Conservation (phyloP, 2,113 vertebrate species). For the Copsychus sechellarum region DNA sequence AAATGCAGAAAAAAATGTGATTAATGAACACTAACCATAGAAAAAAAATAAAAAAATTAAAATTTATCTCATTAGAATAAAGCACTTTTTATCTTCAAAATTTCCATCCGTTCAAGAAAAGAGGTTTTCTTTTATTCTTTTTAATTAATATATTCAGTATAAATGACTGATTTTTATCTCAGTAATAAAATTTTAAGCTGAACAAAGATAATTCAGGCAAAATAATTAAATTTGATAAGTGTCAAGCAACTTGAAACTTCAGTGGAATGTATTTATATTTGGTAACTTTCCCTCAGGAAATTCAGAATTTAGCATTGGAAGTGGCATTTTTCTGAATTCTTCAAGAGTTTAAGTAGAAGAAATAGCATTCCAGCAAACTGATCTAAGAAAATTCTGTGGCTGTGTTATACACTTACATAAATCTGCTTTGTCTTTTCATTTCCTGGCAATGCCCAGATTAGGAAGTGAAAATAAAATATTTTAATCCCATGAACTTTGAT, state of each 20-base stretch:
- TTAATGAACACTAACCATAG: background rate
- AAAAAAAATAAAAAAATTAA: background rate
- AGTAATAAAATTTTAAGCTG: background rate
- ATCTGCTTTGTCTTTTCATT: background rate
- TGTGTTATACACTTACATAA: background rate
- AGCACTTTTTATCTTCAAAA: background rate
- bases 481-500: background rate
- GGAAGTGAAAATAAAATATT: background rate
- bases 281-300: background rate
- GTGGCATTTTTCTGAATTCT: background rate
- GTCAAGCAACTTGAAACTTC: background rate
- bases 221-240: slow-evolving; percentile 24
- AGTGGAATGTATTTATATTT: background rate
- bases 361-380: background rate
- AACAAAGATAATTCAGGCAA: background rate
- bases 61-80: background rate
- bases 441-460: background rate
- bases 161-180: slow-evolving; percentile 24
- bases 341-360: background rate
- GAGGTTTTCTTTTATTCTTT: background rate
- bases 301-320: background rate
- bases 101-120: background rate
- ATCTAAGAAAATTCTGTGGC: background rate
- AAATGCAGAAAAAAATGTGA: background rate
- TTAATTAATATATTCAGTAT: slow-evolving; percentile 1